Conservation (phyloP, 2,113 vertebrate genomes). For the Tragelaphus buxtoni region DNA sequence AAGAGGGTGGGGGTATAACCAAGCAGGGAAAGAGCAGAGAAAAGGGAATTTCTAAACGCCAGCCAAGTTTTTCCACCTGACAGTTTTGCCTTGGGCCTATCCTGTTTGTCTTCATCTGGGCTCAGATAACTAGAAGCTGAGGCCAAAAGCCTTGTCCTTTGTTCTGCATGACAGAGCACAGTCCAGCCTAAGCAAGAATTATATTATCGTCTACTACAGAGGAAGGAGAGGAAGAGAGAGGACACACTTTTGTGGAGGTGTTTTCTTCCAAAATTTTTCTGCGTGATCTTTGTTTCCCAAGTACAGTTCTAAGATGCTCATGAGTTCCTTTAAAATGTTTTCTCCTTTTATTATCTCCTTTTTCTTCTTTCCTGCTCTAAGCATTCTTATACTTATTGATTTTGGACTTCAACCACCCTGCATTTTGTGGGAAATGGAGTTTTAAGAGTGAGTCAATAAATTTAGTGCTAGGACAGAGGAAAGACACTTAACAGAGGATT, state of each 20-base stretch:
- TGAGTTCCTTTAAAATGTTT: slow-evolving; percentile 27
- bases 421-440: slow-evolving; percentile 61
- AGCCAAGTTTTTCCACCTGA: slow-evolving; percentile 63
- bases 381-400: slow-evolving; percentile 61
- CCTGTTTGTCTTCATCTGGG: slow-evolving; percentile 50
- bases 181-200: slow-evolving; percentile 7
- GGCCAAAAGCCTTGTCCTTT: slow-evolving; percentile 51
- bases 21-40: neutral
- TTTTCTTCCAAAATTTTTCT: slow-evolving; percentile 16
- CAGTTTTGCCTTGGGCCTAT: slow-evolving; percentile 59
- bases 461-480: slow-evolving; percentile 27
- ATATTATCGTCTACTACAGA: neutral
- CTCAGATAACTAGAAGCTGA: slow-evolving; percentile 46
- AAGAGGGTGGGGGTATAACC: neutral
- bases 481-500: slow-evolving; percentile 32
- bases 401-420: slow-evolving; percentile 38
- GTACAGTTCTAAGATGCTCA: neutral
- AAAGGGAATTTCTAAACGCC: slow-evolving; percentile 20
- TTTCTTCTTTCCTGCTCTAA: slow-evolving; percentile 40
- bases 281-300: neutral
- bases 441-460: slow-evolving; percentile 51
- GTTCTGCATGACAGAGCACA: slow-evolving; percentile 44
- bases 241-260: neutral
- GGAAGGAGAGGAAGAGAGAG: neutral
- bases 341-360: slow-evolving; percentile 4